These are phyloP conservation scores for Hephaestus fuliginosus DNA, from an alignment of 2,797 vertebrate species.

Conservation along the genomic window DNA sequence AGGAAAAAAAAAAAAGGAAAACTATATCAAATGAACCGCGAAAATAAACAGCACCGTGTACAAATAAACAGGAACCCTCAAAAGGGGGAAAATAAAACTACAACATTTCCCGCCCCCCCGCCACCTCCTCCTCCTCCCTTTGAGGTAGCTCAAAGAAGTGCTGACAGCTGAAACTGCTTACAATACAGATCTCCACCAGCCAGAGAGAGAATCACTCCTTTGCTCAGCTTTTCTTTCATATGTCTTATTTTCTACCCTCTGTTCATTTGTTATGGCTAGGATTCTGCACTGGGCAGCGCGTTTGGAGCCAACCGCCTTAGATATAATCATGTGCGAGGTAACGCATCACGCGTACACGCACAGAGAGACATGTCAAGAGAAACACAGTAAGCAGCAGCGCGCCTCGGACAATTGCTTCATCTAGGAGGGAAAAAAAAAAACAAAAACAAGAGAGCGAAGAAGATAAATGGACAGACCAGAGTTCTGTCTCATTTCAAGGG, in stretches of 20 bases:
- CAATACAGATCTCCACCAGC: constrained; percentile 86
- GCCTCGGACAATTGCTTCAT: constrained; percentile 74
- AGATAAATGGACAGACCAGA: constrained; percentile 75
- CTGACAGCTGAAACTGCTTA: constrained; percentile 91
- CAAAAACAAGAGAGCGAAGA: constrained; percentile 51
- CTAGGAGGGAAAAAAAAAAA: constrained; percentile 2
- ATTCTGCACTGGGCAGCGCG: constrained; percentile 87
- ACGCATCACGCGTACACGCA: constrained; percentile 39
- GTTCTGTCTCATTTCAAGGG: constrained; percentile 77
- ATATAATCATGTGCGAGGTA: constrained; percentile 66
- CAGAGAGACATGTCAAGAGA: constrained; percentile 63
- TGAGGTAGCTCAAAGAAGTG: constrained; percentile 89
- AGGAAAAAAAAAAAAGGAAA: constrained; percentile 17
- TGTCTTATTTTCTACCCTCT: constrained; percentile 85
- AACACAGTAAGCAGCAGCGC: constrained; percentile 66
- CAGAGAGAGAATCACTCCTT: constrained; percentile 85
- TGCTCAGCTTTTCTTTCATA: constrained; percentile 88
- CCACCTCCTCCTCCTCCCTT: constrained; percentile 62
- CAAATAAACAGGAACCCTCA: constrained; percentile 78
- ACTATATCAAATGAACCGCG: constrained; percentile 71
- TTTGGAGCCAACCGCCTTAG: constrained; percentile 83
- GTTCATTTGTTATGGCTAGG: constrained; percentile 85
- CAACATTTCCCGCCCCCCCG: constrained; percentile 63
- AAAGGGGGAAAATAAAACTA: constrained; percentile 79
- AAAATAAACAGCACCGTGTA: constrained; percentile 74